These are phyloP conservation scores for Coelopa pilipes DNA, from an alignment of 2,888 invertebrate species.

Conservation along the genomic window DNA sequence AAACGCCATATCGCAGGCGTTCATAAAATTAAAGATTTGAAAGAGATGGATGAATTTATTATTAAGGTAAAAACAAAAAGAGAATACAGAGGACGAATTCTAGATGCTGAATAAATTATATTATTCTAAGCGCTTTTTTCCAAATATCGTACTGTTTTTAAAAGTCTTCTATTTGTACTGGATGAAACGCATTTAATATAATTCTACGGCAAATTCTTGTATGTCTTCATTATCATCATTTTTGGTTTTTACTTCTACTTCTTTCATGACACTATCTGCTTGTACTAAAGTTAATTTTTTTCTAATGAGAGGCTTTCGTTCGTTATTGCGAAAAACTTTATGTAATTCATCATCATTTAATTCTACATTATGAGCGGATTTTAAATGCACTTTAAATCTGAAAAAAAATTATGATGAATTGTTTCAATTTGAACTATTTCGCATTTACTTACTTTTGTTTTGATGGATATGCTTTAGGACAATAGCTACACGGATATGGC, in stretches of 20 bases:
- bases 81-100: constrained; percentile 20
- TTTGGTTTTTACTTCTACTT: constrained; percentile 47
- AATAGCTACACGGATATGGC: constrained; percentile 51
- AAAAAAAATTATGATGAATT: constrained; percentile 27
- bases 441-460: constrained; percentile 49
- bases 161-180: not conserved
- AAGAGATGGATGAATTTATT: constrained; percentile 37
- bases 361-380: constrained; percentile 46
- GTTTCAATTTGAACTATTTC: not conserved
- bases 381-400: constrained; percentile 50
- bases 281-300: constrained; percentile 49
- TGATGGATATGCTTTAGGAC: constrained; percentile 49
- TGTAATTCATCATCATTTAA: constrained; percentile 47
- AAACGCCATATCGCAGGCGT: constrained; percentile 39
- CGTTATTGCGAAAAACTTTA: constrained; percentile 42
- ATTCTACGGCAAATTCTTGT: constrained; percentile 32
- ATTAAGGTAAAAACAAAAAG: constrained; percentile 36
- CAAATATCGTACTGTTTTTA: not conserved
- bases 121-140: not conserved
- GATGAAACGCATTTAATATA: constrained; percentile 9
- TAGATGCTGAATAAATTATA: constrained; percentile 27
- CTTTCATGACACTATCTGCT: constrained; percentile 48
- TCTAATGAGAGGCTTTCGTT: constrained; percentile 43
- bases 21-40: constrained; percentile 36
- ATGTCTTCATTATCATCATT: constrained; percentile 37